Evolutionary conservation across 1,140 invertebrate species (phyloP).

Genomic region (Gerris buenoi): DNA sequence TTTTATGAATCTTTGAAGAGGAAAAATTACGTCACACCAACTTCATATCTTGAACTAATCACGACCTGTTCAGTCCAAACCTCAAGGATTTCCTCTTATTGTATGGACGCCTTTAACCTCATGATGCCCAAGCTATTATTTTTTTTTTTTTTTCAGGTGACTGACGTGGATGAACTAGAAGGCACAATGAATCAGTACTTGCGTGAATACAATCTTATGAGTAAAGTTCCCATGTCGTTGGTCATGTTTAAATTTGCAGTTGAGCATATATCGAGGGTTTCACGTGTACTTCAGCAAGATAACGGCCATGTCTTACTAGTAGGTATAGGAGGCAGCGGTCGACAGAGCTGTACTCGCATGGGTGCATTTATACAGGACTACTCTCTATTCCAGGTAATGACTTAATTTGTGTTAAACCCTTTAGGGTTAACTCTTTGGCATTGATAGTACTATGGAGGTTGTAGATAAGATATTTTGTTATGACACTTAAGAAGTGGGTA

Average conservation of each 20-base stretch:
- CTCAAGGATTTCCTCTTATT: constrained; percentile 55
- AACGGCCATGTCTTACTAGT: constrained; percentile 63
- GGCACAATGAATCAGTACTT: constrained; percentile 74
- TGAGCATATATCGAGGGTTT: constrained; percentile 73
- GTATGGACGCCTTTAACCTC: constrained; percentile 72
- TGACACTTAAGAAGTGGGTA: too few relatives aligned
- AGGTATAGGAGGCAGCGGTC: constrained; percentile 78
- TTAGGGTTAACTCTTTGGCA: too few relatives aligned
- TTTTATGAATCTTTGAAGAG: constrained; percentile 56
- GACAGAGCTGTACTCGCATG: constrained; percentile 66
- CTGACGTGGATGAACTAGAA: constrained; percentile 46
- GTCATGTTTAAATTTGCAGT: constrained; percentile 85
- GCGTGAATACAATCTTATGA: constrained; percentile 70
- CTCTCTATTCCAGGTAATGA: constrained; percentile 41
- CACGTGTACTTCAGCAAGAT: constrained; percentile 61
- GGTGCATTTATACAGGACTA: constrained; percentile 61
- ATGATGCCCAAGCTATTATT: constrained; percentile 50
- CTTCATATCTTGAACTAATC: constrained; percentile 81
- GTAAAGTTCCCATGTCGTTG: constrained; percentile 59
- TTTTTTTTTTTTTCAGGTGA: constrained; percentile 31
- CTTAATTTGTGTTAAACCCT: too few relatives aligned
- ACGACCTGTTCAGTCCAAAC: too few relatives aligned
- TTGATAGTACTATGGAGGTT: too few relatives aligned
- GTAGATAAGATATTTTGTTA: too few relatives aligned
- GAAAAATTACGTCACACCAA: constrained; percentile 80